These are phyloP conservation scores for Thereva nobilitata DNA, from an alignment of 2,888 invertebrate species.

Conservation along the genomic window DNA sequence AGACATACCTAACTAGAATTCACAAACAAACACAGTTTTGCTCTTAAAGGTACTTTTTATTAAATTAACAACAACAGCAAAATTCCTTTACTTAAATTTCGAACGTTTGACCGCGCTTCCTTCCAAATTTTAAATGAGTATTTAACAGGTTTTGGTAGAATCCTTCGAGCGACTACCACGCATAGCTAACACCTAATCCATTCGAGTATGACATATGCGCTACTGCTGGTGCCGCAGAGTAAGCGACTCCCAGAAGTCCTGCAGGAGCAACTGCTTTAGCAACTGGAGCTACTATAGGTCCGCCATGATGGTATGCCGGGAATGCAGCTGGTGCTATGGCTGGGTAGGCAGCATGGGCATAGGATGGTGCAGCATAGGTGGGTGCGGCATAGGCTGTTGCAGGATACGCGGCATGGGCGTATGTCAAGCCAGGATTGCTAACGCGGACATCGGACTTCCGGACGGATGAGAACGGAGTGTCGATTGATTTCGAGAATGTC, in stretches of 20 bases:
- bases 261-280: conserved; percentile 56
- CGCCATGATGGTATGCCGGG: conserved; percentile 42
- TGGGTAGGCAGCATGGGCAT: conserved; percentile 50
- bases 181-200: conserved; percentile 63
- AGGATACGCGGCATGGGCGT: conserved; percentile 50
- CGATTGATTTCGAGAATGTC: conserved; percentile 70
- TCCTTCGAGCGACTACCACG: conserved; percentile 56
- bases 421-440: conserved; percentile 65
- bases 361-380: conserved; percentile 45
- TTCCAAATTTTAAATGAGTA: conserved; percentile 1
- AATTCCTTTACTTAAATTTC: conserved; percentile 23
- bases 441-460: conserved; percentile 73
- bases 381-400: conserved; percentile 45
- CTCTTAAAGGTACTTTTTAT: conserved; percentile 10
- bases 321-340: conserved; percentile 42
- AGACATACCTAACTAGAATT: neutral
- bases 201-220: conserved; percentile 66
- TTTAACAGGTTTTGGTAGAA: neutral
- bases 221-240: conserved; percentile 65
- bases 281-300: conserved; percentile 37
- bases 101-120: conserved; percentile 37
- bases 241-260: conserved; percentile 64
- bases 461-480: conserved; percentile 74
- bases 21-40: neutral
- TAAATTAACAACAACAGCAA: neutral